Base-by-base conservation (phyloP, 2,113 vertebrate genomes). In the Gallinago media region DNA sequence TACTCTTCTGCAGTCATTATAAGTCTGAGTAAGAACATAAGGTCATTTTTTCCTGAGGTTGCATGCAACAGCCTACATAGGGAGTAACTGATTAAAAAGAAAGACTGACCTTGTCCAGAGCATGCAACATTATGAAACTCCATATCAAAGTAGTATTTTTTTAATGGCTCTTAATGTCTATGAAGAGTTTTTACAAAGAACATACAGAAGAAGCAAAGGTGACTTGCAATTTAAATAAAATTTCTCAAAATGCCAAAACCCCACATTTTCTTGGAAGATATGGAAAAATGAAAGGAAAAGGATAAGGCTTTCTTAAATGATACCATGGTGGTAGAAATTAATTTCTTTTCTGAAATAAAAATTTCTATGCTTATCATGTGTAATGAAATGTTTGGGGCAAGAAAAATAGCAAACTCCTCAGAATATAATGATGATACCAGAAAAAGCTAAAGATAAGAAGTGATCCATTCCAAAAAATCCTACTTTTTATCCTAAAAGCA, bases 361-460 rank as follows among this genome's bases (percentile, higher is more conserved):
- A 91, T 94, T 91, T 87, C 19, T 3, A 18, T 50, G n/a, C 58
- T 75, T 78, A 29, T 72, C 4, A 31, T 26, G 5, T 77, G 44
- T 12, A 40, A 36, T 36, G 29, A 6, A 81, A 56, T 68, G 61
- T 26, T 94, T 42, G 88, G 34, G 50, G 58, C 31, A 91, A 70
- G 52, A 89, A 77, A 92, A 95, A 85, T 68, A 12, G 29, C 31
- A 65, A 27, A 26, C 21, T 26, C 20, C 47, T 62, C 49, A 63
- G 55, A 74, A 58, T 12, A 12, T 54, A 10, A 20, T 55, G 49
- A 32, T 42, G 22, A 40, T 54, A 85, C 16, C 49, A 85, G 49
- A 89, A 79, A 89, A 86, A 66, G 78, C 27, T 89, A 77, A 88
- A 87, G 50, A 42, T 62, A 88, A 80, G 22, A 92, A 91, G n/a